phyloP scores from a whole-genome alignment of 1,140 invertebrate genomes.

The Heliconius nattereri region DNA sequence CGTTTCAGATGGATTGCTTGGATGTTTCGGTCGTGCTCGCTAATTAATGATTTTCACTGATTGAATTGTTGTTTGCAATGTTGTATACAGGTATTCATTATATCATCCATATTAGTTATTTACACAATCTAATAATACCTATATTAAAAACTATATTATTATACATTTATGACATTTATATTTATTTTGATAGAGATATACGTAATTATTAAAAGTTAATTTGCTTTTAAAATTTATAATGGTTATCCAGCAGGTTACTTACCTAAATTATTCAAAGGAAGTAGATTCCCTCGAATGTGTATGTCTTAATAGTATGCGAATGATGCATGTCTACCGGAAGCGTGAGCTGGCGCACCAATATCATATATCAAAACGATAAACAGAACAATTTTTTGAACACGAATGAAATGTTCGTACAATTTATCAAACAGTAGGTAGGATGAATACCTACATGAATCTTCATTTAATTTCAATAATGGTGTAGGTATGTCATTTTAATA shows the following conservation, averaged over 20 bases:
- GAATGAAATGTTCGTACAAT: not conserved
- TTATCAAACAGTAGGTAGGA: not conserved
- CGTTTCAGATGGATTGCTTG: slow-evolving; percentile 53
- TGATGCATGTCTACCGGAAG: slow-evolving; percentile 71
- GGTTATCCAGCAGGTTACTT: slow-evolving; percentile 40
- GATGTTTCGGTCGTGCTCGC: slow-evolving; percentile 57
- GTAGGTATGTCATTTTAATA: too few relatives aligned
- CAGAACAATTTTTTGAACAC: not conserved
- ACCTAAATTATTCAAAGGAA: slow-evolving; percentile 60
- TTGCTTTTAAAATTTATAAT: not conserved
- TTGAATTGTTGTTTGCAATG: slow-evolving; percentile 50
- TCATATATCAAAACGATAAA: slow-evolving; percentile 25
- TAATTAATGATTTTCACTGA: slow-evolving; percentile 65
- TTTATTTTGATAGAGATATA: not conserved
- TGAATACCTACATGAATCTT: too few relatives aligned
- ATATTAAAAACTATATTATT: not conserved
- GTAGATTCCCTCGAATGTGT: slow-evolving; percentile 41
- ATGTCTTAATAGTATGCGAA: slow-evolving; percentile 68
- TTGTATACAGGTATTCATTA: slow-evolving; percentile 22
- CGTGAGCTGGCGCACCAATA: slow-evolving; percentile 37
- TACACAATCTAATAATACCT: not conserved
- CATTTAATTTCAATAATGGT: too few relatives aligned
- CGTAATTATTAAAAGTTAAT: not conserved
- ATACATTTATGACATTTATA: not conserved
- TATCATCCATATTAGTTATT: not conserved